Base-by-base conservation (phyloP, 35 echinoderm and acorn worm species). In the Amphiura filiformis region DNA sequence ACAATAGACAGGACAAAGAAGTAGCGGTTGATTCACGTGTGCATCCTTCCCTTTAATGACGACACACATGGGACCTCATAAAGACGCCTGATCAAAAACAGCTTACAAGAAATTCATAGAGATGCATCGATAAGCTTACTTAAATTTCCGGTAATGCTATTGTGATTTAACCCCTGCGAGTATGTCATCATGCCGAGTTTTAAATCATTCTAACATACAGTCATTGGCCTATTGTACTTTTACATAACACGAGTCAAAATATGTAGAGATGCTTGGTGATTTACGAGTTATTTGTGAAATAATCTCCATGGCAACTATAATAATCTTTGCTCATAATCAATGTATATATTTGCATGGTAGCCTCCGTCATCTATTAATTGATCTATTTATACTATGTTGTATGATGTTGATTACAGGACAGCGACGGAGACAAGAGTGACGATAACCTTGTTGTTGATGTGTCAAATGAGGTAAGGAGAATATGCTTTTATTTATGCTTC, bases 381-480 rank as follows among this genome's bases (percentile, higher is more conserved):
- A 47, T 9, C 17, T 47, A 47, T 47, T 47, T 9, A 17, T 47
- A 17, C 17, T 47, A 9, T 47, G 41, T 47, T 17, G 41, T 47
- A 17, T 17, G 17, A 47, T 47, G 41, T 47, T 47, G 41, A 47
- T 17, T 47, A 30, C 84, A 94, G 89, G 95, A 97, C 40, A 97
- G 95, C 75, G 95, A 97, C 61, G 92, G 92, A 31, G 95, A 97
- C 35, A 97, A 97, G 86, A 97, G 95, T 82, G 95, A 97, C 56
- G 95, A 97, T 36, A 93, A 97, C 77, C 88, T 97, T 57, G 92
- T 97, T 49, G 95, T 97, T 13, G 95, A 97, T 87, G 95, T 97
- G n/a, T 90, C 92, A 44, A 97, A 94, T 87, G 95, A 97, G 92
- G 95, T 97, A 80, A 86, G 92, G 37, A 85, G 11, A 65, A 13